Evolutionary conservation across 2,113 vertebrate species (phyloP).

Genomic region (Eolophus roseicapilla): DNA sequence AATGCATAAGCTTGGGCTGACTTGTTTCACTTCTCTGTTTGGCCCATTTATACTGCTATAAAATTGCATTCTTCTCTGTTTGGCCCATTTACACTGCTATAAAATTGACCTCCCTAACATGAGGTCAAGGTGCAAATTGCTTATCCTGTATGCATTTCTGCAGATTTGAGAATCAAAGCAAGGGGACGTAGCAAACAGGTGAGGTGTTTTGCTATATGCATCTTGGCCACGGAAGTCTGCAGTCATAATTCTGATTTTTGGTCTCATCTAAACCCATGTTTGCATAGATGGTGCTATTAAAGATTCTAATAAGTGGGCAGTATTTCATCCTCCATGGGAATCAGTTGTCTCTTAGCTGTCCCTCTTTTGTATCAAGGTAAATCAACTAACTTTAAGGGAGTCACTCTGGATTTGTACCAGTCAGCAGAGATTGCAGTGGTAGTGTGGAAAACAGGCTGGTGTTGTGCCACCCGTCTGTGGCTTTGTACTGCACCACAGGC

Average conservation of each 20-base stretch:
- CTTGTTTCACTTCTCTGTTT: neutral
- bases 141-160: neutral
- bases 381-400: neutral
- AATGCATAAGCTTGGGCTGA: neutral
- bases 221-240: neutral
- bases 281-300: neutral
- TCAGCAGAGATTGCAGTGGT: neutral
- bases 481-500: neutral
- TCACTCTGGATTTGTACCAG: neutral
- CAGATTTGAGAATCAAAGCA: neutral
- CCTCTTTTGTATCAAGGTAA: neutral
- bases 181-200: neutral
- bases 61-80: neutral
- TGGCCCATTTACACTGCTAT: neutral
- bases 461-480: neutral
- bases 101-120: neutral
- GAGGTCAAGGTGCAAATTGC: neutral
- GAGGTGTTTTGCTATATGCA: neutral
- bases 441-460: neutral
- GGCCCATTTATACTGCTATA: fast-evolving
- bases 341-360: neutral
- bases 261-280: neutral
- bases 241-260: neutral
- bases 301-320: neutral
- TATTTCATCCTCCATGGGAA: neutral